Conservation (phyloP, 2,113 vertebrate genomes). For the Mola mola region DNA sequence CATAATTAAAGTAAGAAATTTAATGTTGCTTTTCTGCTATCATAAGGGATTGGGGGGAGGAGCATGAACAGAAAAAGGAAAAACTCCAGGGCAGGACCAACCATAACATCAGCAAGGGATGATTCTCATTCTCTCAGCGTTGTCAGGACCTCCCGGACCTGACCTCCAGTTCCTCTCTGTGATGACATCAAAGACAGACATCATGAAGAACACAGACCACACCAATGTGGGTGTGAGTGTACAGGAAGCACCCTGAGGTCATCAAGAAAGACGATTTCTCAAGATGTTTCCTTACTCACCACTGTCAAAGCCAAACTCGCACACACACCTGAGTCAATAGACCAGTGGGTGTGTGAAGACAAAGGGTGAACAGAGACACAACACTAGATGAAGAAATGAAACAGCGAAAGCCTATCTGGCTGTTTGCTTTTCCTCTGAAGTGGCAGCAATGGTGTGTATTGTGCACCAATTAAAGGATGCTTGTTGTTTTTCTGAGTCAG, state of each 20-base stretch:
- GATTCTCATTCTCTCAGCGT: constrained; percentile 25
- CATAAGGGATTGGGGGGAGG: too few species aligned
- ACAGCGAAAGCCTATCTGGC: constrained; percentile 1
- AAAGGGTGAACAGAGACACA: constrained; percentile 40
- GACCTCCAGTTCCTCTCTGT: constrained; percentile 59
- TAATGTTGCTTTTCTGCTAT: too few species aligned
- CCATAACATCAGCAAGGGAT: constrained; percentile 50
- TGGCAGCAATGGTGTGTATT: too few species aligned
- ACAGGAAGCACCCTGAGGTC: constrained; percentile 59
- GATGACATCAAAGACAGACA: constrained; percentile 48
- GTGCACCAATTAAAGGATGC: constrained; percentile 8
- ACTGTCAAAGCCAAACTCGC: constrained; percentile 10
- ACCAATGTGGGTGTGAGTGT: constrained; percentile 33
- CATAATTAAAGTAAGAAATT: too few species aligned
- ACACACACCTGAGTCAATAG: constrained; percentile 65
- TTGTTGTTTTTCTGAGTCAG: constrained; percentile 65
- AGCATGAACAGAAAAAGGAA: constrained; percentile 16
- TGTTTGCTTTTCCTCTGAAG: constrained; percentile 13
- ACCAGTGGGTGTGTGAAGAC: constrained; percentile 46
- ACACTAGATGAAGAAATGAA: constrained; percentile 44
- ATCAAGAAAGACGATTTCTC: constrained; percentile 34
- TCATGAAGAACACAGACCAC: constrained; percentile 21
- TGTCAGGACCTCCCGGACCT: constrained; percentile 56
- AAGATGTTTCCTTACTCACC: constrained; percentile 60
- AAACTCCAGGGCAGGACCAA: constrained; percentile 26